Percentiles rank a stretch among this genome's conserved stretches.
These are phyloP conservation scores for Cottus gobio DNA, from an alignment of 2,113 vertebrate genomes.

Conservation along the genomic window DNA sequence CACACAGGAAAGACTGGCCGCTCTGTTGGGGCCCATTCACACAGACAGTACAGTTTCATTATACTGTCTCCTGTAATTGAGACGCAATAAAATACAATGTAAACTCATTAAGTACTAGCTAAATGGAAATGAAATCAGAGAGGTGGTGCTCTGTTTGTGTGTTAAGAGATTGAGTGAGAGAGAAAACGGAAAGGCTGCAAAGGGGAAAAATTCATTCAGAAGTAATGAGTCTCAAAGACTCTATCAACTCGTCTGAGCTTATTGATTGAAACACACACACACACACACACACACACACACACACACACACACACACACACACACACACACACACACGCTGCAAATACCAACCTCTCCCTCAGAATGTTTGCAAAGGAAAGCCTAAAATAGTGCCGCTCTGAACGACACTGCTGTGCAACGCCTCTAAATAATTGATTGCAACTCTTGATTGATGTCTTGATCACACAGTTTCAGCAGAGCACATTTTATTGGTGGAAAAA, in stretches of 20 bases:
- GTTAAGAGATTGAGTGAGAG: slow-evolving; percentile 23
- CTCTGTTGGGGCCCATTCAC: slow-evolving; percentile 50
- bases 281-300: slow-evolving; percentile 6
- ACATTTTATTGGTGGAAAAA: slow-evolving; percentile 48
- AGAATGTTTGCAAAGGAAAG: slow-evolving; percentile 33
- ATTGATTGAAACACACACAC: slow-evolving; percentile 30
- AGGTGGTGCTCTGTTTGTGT: slow-evolving; percentile 26
- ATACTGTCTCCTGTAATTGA: slow-evolving; percentile 59
- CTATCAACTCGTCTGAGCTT: slow-evolving; percentile 42
- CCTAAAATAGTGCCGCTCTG: slow-evolving; percentile 29
- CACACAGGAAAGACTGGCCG: slow-evolving; percentile 31
- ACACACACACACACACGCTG: background rate
- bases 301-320: background rate
- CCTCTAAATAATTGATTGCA: slow-evolving; percentile 60
- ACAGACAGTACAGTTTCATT: slow-evolving; percentile 47
- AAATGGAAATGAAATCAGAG: slow-evolving; percentile 53
- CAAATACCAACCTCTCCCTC: slow-evolving; percentile 27
- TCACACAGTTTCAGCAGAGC: slow-evolving; percentile 54
- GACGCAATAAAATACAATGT: slow-evolving; percentile 50
- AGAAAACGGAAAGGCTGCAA: slow-evolving; percentile 8
- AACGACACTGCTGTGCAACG: slow-evolving; percentile 31
- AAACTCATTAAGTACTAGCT: slow-evolving; percentile 54
- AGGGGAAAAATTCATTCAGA: slow-evolving; percentile 46
- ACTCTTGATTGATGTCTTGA: slow-evolving; percentile 59
- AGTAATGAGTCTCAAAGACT: slow-evolving; percentile 53